Conservation (phyloP, 2,113 vertebrate genomes). For the Leucoraja erinaceus region DNA sequence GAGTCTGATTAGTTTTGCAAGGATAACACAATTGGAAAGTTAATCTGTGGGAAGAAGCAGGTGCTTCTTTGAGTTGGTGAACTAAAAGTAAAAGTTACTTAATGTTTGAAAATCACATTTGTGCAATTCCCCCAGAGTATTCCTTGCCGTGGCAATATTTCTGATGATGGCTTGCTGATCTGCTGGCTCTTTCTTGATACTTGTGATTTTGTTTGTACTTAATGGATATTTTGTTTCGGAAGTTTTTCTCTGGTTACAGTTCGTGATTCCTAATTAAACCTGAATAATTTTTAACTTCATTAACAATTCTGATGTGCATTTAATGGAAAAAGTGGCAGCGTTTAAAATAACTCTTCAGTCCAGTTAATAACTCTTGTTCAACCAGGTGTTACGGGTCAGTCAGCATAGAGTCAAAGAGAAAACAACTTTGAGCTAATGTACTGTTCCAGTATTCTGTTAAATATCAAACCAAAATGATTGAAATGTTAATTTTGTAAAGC, state of each 20-base stretch:
- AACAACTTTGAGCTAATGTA: neutral
- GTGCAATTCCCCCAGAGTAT: neutral
- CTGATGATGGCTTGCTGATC: neutral
- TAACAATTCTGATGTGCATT: conserved; percentile 28
- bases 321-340: neutral
- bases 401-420: neutral
- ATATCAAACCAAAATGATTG: conserved; percentile 9
- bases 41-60: neutral
- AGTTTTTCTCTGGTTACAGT: neutral
- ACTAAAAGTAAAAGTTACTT: neutral
- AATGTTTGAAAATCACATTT: conserved; percentile 7
- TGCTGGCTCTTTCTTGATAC: neutral
- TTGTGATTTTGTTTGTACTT: neutral
- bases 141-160: neutral
- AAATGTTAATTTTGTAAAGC: neutral
- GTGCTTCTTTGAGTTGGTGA: neutral
- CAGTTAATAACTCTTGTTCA: conserved; percentile 3
- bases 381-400: neutral
- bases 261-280: neutral
- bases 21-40: neutral
- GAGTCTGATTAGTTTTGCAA: too few relatives aligned
- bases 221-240: neutral
- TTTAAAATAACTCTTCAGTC: neutral
- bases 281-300: conserved; percentile 27
- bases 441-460: neutral